These are phyloP conservation scores for Rutpela maculata DNA, from an alignment of 2,888 invertebrate species.

Conservation along the genomic window DNA sequence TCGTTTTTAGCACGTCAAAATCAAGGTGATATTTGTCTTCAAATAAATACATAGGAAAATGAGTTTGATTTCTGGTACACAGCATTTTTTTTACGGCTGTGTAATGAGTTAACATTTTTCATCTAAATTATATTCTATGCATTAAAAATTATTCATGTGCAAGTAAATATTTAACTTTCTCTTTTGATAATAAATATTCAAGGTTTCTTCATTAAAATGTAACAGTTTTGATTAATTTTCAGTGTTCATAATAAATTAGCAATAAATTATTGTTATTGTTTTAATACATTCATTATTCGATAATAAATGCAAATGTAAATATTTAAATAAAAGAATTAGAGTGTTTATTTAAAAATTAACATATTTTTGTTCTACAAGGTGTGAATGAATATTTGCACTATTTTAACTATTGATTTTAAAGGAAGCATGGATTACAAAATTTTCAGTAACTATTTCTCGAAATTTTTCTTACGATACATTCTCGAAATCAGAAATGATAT, in stretches of 20 bases:
- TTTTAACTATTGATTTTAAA: not conserved
- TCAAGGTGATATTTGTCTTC: too few species aligned
- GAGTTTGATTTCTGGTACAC: too few species aligned
- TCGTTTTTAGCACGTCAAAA: too few species aligned
- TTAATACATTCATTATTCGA: constrained; percentile 14
- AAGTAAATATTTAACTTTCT: constrained; percentile 29
- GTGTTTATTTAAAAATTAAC: constrained; percentile 4
- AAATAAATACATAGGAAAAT: too few species aligned
- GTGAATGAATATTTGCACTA: not conserved
- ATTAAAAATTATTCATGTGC: not conserved
- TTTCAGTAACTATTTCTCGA: too few species aligned
- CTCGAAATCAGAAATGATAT: too few species aligned
- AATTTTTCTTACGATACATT: too few species aligned
- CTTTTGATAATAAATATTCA: constrained; percentile 26
- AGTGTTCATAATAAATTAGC: constrained; percentile 8
- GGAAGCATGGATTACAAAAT: too few species aligned
- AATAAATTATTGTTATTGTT: constrained; percentile 12
- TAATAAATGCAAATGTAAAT: constrained; percentile 19
- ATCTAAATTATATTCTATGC: not conserved
- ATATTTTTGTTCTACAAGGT: constrained; percentile 7
- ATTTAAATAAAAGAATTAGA: not conserved
- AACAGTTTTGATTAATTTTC: constrained; percentile 11
- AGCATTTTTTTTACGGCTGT: too few species aligned
- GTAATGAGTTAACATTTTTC: too few species aligned
- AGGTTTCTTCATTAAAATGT: constrained; percentile 5